Evolutionary conservation across 2,113 vertebrate genomes (phyloP), one percentile per base, ranked within the genome.

Genomic region (Odontophorus gujanensis): DNA sequence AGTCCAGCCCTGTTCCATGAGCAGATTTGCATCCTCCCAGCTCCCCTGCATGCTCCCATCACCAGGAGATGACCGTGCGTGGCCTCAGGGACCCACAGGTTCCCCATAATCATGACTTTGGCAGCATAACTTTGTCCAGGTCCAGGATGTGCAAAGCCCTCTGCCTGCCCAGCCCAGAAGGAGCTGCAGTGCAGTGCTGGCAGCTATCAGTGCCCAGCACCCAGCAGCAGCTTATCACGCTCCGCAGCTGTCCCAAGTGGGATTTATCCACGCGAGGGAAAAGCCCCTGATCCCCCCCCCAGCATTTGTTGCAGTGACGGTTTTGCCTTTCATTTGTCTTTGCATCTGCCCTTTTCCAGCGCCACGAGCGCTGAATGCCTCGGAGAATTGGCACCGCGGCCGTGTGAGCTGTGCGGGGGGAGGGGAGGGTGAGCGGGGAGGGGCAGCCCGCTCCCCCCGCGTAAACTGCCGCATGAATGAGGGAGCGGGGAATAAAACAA

Each of bases 271-370:
- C 42, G 73, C 47, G 61, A 68, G 40, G 74, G 80, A 36, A 81
- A 51, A 92, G 61, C 47, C 73, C 34, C 57, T 65, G 55, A 36
- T 85, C n/a, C 87, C 25, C 87, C 25, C 40, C 57, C 30, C 66
- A 21, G n/a, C 28, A 7, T 55, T 82, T 40, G 26, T 18, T 34
- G 69, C 42, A 21, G 20, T 19, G 66, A 32, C 61, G 24, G 17
- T 26, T 53, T 66, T n/a, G 87, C 88, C 89, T 89, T 89, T 76
- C 47, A 34, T 91, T 87, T 77, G 68, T 84, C 67, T 55, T 17
- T 11, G 0, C 36, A 14, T 55, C 62, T 11, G 20, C 43, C 6
- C 26, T 93, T 88, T 83, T 28, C 74, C 73, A 24, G 48, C 7
- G 2, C 47, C 6, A 9, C 69, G 43, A 30, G 61, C 42, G 2